Base-by-base conservation (phyloP, 2,888 invertebrate species). In the Agriotes lineatus region DNA sequence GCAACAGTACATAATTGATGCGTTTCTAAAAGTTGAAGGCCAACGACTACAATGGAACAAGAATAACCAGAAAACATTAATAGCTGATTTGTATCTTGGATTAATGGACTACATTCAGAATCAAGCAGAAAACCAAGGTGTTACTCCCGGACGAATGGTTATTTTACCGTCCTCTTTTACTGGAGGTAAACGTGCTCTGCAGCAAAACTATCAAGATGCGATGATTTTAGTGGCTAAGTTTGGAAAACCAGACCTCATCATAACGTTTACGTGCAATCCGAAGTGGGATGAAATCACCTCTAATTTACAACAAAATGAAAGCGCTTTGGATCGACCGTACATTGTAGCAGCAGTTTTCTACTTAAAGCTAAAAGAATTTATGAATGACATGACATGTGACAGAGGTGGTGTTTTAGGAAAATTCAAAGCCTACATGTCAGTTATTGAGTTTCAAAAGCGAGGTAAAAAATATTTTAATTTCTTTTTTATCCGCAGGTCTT, bases 211-310 rank as follows among this genome's bases (percentile, higher is more conserved):
- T 72, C 82, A 85, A 70, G 84, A 85, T 78, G 81, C 82, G 0
- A 85, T 85, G 84, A 75, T 82, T 9, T 80, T 83, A 52, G 84
- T 85, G 2, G 30, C 78, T 35, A 80, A 80, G 67, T 82, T 72
- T 78, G 85, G 85, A 16, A 54, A 63, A 16, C 74, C 74, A 3
- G 61, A 62, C 18, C 72, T 83, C n/a, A 86, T 85, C 71, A 72
- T 85, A 4, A 85, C 84, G n/a, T 78, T 84, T 72, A 84, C 85
- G 0, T 83, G 83, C 67, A 85, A 85, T 75, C 83, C 82, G 1
- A 79, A 79, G 59, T 85, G 84, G 83, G 66, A 58, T 14, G 83
- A 85, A 75, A 83, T 85, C 12, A 52, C 42, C 20, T 77, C 79
- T 57, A 79, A 80, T 71, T 61, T 84, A 16, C 42, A 59, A 44